These are phyloP conservation scores for Trichogramma pretiosum DNA, from an alignment of 1,140 invertebrate genomes.

Conservation along the genomic window DNA sequence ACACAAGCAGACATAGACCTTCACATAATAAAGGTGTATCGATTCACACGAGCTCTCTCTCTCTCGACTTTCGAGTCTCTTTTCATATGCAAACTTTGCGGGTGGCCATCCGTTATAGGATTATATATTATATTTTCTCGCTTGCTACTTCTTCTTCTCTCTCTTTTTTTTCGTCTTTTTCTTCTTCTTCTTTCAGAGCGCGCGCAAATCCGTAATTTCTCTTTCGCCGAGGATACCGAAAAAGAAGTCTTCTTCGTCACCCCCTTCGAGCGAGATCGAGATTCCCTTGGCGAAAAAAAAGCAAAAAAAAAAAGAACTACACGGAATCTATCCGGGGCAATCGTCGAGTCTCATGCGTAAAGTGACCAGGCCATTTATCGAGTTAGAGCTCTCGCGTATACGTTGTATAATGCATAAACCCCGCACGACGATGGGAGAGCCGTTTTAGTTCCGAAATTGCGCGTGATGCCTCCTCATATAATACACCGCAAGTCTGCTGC, in stretches of 20 bases:
- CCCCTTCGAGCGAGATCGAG: background rate
- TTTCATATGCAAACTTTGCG: constrained; percentile 46
- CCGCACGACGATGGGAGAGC: too few species aligned
- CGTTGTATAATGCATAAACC: too few species aligned
- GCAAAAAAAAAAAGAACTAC: too few species aligned
- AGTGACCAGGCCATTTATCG: constrained; percentile 10
- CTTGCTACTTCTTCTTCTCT: background rate
- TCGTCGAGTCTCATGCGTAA: background rate
- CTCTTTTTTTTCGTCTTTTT: background rate
- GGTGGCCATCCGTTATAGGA: constrained; percentile 38
- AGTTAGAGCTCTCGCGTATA: too few species aligned
- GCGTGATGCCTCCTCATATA: too few species aligned
- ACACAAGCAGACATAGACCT: too few species aligned
- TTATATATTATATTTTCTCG: background rate
- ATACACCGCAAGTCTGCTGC: too few species aligned
- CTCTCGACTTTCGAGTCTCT: constrained; percentile 17
- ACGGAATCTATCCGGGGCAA: background rate
- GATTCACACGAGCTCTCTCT: constrained; percentile 38
- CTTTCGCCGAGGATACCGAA: too few species aligned
- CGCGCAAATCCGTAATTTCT: too few species aligned
- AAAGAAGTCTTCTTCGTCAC: background rate
- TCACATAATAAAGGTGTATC: constrained; percentile 46
- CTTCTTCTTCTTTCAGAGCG: background rate
- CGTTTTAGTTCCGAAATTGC: constrained; percentile 31
- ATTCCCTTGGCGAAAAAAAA: background rate